Percentiles rank a stretch among this genome's conserved stretches.
phyloP scores from a whole-genome alignment of 2,797 vertebrate species.

The Crax fasciolata region DNA sequence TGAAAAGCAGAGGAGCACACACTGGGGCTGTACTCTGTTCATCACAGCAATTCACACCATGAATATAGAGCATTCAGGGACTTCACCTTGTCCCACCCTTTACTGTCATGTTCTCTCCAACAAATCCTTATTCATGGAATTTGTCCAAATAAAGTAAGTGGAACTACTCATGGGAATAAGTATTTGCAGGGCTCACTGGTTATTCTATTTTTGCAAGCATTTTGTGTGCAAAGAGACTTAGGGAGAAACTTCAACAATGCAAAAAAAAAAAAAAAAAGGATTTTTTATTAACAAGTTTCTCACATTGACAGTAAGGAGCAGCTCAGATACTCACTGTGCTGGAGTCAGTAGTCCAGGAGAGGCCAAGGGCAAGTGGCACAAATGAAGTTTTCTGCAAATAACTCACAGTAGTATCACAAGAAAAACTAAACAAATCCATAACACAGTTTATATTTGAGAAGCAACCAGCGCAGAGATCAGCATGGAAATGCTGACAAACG shows the following conservation, averaged over 20 bases:
- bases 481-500: background rate
- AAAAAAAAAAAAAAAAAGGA: accelerated
- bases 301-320: background rate
- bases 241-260: background rate
- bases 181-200: background rate
- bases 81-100: background rate
- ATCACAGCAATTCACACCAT: background rate
- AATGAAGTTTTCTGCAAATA: background rate
- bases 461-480: background rate
- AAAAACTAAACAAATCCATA: background rate
- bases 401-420: background rate
- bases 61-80: background rate
- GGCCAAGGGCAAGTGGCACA: no score
- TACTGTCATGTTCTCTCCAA: background rate
- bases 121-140: background rate
- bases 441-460: background rate
- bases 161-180: background rate
- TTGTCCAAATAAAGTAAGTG: background rate
- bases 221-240: background rate
- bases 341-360: background rate
- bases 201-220: background rate
- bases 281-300: background rate
- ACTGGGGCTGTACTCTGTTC: background rate
- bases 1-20: background rate
- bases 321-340: background rate